Evolutionary conservation across 2,888 invertebrate species (phyloP).

Genomic region (Ophion ellenae): DNA sequence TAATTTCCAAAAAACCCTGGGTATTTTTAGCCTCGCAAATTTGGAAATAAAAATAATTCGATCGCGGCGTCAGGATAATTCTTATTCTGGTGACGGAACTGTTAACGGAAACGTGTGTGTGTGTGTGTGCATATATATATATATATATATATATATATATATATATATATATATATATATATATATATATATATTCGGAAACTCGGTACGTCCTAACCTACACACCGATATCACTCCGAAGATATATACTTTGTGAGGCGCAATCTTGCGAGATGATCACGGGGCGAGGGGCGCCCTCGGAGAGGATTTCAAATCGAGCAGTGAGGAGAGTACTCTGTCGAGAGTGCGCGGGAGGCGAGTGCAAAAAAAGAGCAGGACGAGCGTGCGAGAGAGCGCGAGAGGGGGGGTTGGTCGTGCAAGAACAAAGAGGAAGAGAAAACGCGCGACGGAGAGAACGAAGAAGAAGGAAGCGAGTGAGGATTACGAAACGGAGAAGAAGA

Average conservation of each 20-base stretch:
- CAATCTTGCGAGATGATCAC: constrained; percentile 18
- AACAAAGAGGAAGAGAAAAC: neutral
- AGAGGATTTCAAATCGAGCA: constrained; percentile 30
- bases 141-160: too few species aligned
- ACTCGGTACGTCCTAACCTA: constrained; percentile 29
- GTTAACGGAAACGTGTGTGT: too few species aligned
- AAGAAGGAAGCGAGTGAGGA: neutral
- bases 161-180: too few species aligned
- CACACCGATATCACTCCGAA: constrained; percentile 38
- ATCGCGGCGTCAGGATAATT: neutral
- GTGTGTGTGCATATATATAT: too few species aligned
- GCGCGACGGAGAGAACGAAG: neutral
- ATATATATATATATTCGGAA: neutral
- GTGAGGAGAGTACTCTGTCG: constrained; percentile 1
- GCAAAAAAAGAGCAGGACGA: neutral
- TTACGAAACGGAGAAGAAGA: constrained; percentile 8
- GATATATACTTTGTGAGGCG: constrained; percentile 20
- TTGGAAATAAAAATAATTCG: neutral
- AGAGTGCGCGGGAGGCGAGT: constrained; percentile 52
- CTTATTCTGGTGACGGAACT: neutral
- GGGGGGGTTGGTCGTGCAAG: neutral
- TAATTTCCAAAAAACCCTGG: neutral
- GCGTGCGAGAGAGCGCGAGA: constrained; percentile 8
- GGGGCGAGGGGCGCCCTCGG: constrained; percentile 32
- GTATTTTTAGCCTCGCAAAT: neutral